Percentiles rank a stretch among this genome's conserved stretches.
These are phyloP conservation scores for Argynnis bischoffii DNA, from an alignment of 2,888 invertebrate species.

Conservation along the genomic window DNA sequence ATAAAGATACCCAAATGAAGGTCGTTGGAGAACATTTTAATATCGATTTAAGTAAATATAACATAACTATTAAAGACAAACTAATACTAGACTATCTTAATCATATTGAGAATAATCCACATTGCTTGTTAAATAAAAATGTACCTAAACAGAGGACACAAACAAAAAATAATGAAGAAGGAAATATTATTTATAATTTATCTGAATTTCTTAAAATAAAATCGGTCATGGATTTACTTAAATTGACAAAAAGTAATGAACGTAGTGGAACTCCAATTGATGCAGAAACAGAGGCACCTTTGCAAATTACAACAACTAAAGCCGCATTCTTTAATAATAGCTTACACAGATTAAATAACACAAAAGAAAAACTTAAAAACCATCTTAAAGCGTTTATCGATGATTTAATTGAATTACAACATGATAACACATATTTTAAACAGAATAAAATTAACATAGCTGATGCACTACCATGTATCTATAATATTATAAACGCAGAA, in stretches of 20 bases:
- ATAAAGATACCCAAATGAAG: constrained; percentile 47
- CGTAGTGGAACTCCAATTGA: constrained; percentile 17
- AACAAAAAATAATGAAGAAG: constrained; percentile 51
- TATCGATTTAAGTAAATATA: constrained; percentile 50
- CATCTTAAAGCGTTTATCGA: constrained; percentile 68
- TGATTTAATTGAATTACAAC: constrained; percentile 65
- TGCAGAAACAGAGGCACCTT: constrained; percentile 28
- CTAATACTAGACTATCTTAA: constrained; percentile 64
- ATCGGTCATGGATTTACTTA: constrained; percentile 63
- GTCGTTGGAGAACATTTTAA: constrained; percentile 52
- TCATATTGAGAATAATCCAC: constrained; percentile 59
- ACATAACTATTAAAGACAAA: constrained; percentile 64
- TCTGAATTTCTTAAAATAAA: constrained; percentile 71
- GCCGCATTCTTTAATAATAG: constrained; percentile 6
- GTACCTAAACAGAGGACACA: constrained; percentile 38
- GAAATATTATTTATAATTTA: constrained; percentile 63
- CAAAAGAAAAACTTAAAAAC: constrained; percentile 63
- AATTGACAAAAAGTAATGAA: constrained; percentile 48
- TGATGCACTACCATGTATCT: constrained; percentile 67
- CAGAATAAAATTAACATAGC: constrained; percentile 52
- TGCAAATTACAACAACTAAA: constrained; percentile 22
- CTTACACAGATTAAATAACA: constrained; percentile 42
- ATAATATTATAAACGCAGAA: constrained; percentile 55
- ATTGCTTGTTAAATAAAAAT: constrained; percentile 52
- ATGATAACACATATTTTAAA: constrained; percentile 45